These are phyloP conservation scores for Agapornis canus DNA, from an alignment of 2,797 vertebrate genomes.

Conservation along the genomic window DNA sequence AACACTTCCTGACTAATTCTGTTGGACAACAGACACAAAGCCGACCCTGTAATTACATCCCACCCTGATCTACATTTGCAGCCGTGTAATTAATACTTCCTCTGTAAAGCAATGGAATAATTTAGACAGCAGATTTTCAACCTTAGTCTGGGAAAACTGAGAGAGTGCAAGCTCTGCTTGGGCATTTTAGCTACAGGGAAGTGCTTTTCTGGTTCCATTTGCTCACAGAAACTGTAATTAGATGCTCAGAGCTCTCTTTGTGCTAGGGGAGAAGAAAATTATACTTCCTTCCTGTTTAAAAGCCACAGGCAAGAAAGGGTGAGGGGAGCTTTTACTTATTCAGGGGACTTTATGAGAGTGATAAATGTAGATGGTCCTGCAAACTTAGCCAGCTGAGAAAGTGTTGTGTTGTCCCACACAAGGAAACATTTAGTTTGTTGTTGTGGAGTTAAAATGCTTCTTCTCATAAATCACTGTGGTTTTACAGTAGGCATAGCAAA, in stretches of 20 bases:
- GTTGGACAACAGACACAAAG: slow-evolving; percentile 82
- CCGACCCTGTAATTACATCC: slow-evolving; percentile 85
- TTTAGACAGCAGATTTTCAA: slow-evolving; percentile 77
- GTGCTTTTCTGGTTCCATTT: slow-evolving; percentile 77
- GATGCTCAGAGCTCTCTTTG: slow-evolving; percentile 80
- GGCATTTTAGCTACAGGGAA: slow-evolving; percentile 74
- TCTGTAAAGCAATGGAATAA: slow-evolving; percentile 80
- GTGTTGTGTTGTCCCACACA: slow-evolving; percentile 41
- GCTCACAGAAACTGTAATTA: slow-evolving; percentile 80
- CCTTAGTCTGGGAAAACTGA: slow-evolving; percentile 68
- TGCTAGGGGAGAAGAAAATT: slow-evolving; percentile 78
- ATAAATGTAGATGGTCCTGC: slow-evolving; percentile 70
- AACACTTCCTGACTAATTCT: slow-evolving; percentile 81
- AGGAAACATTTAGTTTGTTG: slow-evolving; percentile 56
- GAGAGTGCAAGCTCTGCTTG: slow-evolving; percentile 47
- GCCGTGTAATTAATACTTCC: slow-evolving; percentile 86
- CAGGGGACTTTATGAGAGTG: slow-evolving; percentile 75
- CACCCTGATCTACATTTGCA: slow-evolving; percentile 78
- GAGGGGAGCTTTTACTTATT: slow-evolving; percentile 66
- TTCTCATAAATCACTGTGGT: slow-evolving; percentile 41
- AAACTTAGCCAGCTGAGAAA: slow-evolving; percentile 53
- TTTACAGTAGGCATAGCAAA: slow-evolving; percentile 42
- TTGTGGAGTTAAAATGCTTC: slow-evolving; percentile 32
- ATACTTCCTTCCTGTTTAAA: slow-evolving; percentile 82
- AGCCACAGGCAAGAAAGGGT: slow-evolving; percentile 11